Evolutionary conservation across 2,888 invertebrate species (phyloP).

Genomic region (Pristionchus fissidentatus): DNA sequence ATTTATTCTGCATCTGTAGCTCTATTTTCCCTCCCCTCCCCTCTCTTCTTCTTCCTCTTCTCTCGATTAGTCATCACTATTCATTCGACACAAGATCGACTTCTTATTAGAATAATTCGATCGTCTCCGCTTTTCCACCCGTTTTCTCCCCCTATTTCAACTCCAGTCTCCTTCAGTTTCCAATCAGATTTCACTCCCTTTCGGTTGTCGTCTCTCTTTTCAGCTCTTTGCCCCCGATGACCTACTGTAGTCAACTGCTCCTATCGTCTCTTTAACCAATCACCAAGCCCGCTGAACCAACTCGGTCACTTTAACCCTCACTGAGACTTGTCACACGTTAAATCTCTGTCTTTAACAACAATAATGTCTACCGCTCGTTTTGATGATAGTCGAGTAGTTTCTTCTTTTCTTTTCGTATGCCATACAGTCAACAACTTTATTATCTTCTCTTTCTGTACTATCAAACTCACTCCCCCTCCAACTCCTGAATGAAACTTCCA

Average conservation of each 20-base stretch:
- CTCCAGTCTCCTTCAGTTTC: not conserved
- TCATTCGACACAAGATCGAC: not conserved
- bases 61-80: not conserved
- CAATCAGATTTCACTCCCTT: no score
- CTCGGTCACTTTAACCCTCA: constrained; percentile 22
- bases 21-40: not conserved
- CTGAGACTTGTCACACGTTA: constrained; percentile 16
- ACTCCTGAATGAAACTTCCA: not conserved
- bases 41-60: constrained; percentile 2
- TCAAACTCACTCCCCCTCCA: not conserved
- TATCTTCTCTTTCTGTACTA: not conserved
- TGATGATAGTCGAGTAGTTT: not conserved
- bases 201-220: no score
- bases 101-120: constrained; percentile 25
- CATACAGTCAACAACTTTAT: not conserved
- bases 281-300: constrained; percentile 10
- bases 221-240: not conserved
- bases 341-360: not conserved
- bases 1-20: not conserved
- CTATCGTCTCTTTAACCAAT: not conserved
- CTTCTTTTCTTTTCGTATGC: not conserved
- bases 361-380: not conserved
- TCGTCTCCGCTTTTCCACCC: not conserved
- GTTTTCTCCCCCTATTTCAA: not conserved
- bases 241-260: no score